These are phyloP conservation scores for Protonibea diacanthus DNA, from an alignment of 2,797 vertebrate species.

Conservation along the genomic window DNA sequence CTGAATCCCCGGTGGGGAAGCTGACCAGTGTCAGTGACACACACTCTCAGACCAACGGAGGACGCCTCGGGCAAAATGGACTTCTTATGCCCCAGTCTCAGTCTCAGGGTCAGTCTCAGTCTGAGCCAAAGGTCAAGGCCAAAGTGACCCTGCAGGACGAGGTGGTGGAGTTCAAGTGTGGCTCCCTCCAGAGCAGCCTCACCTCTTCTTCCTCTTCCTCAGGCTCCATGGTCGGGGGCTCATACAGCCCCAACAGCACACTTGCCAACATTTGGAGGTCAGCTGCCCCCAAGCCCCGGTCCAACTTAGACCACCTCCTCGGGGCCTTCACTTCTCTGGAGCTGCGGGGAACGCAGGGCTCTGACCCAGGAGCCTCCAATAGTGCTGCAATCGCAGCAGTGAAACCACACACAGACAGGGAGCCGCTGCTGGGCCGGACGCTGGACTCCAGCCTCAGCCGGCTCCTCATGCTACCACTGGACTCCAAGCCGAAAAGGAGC, in stretches of 20 bases:
- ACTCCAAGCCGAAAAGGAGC: slow-evolving; percentile 92
- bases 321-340: slow-evolving; percentile 94
- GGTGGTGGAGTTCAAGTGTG: slow-evolving; percentile 89
- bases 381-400: slow-evolving; percentile 41
- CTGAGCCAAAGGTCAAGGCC: slow-evolving; percentile 79
- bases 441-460: slow-evolving; percentile 88
- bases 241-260: slow-evolving; percentile 88
- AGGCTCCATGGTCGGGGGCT: slow-evolving; percentile 84
- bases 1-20: slow-evolving; percentile 78
- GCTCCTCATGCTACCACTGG: slow-evolving; percentile 90
- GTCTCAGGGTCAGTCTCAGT: slow-evolving; percentile 6
- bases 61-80: slow-evolving; percentile 82
- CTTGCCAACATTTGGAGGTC: slow-evolving; percentile 90
- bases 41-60: slow-evolving; percentile 91
- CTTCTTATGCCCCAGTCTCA: slow-evolving; percentile 65
- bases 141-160: slow-evolving; percentile 88
- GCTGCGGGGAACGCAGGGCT: slow-evolving; percentile 88
- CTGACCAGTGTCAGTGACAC: slow-evolving; percentile 87
- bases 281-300: slow-evolving; percentile 86
- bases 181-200: slow-evolving; percentile 88
- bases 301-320: slow-evolving; percentile 92
- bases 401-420: slow-evolving; percentile 88
- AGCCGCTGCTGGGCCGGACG: slow-evolving; percentile 91
- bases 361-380: slow-evolving; percentile 76
- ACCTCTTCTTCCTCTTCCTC: slow-evolving; percentile 89